A percentile compares a stretch with the other conserved stretches of the same genome.
phyloP scores from a whole-genome alignment of 2,888 invertebrate genomes.

The Oscheius sp. region DNA sequence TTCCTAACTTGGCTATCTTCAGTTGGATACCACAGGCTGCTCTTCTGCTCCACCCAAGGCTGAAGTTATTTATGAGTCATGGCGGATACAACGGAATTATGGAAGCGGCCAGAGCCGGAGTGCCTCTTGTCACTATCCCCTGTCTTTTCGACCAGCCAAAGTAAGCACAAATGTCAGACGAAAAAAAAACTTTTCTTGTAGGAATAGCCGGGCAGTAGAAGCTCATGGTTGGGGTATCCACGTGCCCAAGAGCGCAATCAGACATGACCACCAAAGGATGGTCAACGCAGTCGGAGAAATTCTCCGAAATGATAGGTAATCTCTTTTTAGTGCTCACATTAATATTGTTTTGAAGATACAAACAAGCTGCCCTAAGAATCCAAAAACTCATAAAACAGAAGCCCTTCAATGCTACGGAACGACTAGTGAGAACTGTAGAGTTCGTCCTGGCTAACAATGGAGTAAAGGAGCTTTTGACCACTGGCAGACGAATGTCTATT shows the following conservation, averaged over 20 bases:
- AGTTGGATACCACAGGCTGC: conserved; percentile 58
- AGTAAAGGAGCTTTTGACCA: conserved; percentile 45
- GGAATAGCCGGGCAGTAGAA: conserved; percentile 56
- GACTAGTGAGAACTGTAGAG: conserved; percentile 48
- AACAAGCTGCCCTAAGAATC: conserved; percentile 43
- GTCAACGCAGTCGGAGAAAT: conserved; percentile 44
- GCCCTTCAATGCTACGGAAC: conserved; percentile 49
- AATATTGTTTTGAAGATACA: conserved; percentile 40
- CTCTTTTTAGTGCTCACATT: neutral
- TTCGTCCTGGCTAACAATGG: conserved; percentile 54
- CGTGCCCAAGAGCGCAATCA: conserved; percentile 42
- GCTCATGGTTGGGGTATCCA: conserved; percentile 63
- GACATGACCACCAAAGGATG: conserved; percentile 40
- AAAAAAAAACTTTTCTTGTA: conserved; percentile 11
- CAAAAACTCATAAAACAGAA: conserved; percentile 48
- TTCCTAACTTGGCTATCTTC: conserved; percentile 47
- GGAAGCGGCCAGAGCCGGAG: conserved; percentile 61
- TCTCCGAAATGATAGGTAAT: conserved; percentile 39
- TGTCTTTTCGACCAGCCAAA: conserved; percentile 53
- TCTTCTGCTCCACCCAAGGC: conserved; percentile 54
- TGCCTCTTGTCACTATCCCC: conserved; percentile 56
- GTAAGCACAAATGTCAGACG: conserved; percentile 29
- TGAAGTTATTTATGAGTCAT: conserved; percentile 65
- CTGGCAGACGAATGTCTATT: neutral
- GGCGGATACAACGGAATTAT: conserved; percentile 66